Evolutionary conservation across 2,888 invertebrate species (phyloP), one percentile per base, ranked within the genome.

Genomic region (Epinotia nisella): DNA sequence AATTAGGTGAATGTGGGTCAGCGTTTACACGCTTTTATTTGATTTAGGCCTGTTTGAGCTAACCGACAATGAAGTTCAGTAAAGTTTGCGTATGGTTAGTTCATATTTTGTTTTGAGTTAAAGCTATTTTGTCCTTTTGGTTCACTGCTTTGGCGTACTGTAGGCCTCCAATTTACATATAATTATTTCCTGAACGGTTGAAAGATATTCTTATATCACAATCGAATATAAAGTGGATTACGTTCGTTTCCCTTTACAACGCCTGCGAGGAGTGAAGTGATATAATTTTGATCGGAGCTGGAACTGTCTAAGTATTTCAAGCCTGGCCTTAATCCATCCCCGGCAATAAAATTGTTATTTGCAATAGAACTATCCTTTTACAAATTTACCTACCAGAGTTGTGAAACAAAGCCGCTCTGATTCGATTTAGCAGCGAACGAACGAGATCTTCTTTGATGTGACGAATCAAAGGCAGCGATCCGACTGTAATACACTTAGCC

Each of bases 391-490:
- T 86, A 87, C 85, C 76, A 82, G 80, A 85, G 84, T 79, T 83
- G 84, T 85, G 90, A 90, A 91, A 92, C 92, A 92, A 92, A 92
- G 91, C 91, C 82, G 80, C 80, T 78, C 86, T 91, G 90, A 93
- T 92, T 92, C 91, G 92, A 92, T 92, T 92, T 90, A 88, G 88
- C 85, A 85, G 78, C 84, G 89, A 90, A 87, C 86, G 89, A 90
- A 87, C 87, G 84, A 83, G 88, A 90, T 90, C 91, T 90, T 91
- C 93, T 93, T 93, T 93, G 93, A 93, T 93, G 93, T 92, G 90
- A 91, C 92, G 90, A 93, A 93, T 92, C 93, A 92, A 91, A 92
- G 91, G 92, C 91, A 93, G 87, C 90, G 92, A 92, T 92, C 92
- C 91, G 87, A 82, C 87, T 87, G 91, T 93, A 93, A 93, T 92